Base-by-base conservation (phyloP, 1,140 invertebrate species). In the Phymastichus coffea region DNA sequence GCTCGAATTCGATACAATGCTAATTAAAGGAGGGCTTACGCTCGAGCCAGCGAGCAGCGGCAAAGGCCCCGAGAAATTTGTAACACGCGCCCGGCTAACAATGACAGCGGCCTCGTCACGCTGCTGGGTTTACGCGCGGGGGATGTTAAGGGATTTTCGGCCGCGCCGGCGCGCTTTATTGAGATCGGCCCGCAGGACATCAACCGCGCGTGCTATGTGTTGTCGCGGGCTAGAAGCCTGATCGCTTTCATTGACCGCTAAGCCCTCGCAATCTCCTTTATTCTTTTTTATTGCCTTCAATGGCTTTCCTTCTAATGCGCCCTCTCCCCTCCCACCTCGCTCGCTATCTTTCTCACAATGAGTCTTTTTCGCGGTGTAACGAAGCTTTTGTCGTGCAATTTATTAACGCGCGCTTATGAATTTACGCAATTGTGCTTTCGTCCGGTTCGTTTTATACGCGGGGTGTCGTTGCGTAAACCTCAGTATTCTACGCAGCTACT, bases 1-100 rank as follows among this genome's bases (percentile, higher is more conserved):
- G 25, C 25, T 25, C 15, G 68, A 71, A 72, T 72, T 55, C 62
- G 49, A 72, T 73, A 73, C 66, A 72, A 72, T 73, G 69, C 69
- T 73, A 73, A 73, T 73, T 73, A 72, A 71, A 69, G 68, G 64
- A 72, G 70, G 71, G 71, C 66, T 74, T 70, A 71, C 64, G 57
- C 65, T 66, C 67, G 67, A 63, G 61, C 66, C 53, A 71, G 57
- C 65, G 71, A 67, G 66, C 68, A 72, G 63, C 66, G n/a, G n/a
- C n/a, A n/a, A 70, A 71, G 61, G 38, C 4, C 25, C 28, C 37
- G 47, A 59, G 60, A 69, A 71, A 73, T 71, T 73, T 73, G 71
- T 73, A 69, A 73, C 68, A 74, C 70, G 68, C 68, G 68, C 68
- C 62, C 67, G 51, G 63, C 61, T n/a, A n/a, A 73, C 70, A 72